Conservation (phyloP, 2,888 invertebrate genomes). For the Patella pellucida region DNA sequence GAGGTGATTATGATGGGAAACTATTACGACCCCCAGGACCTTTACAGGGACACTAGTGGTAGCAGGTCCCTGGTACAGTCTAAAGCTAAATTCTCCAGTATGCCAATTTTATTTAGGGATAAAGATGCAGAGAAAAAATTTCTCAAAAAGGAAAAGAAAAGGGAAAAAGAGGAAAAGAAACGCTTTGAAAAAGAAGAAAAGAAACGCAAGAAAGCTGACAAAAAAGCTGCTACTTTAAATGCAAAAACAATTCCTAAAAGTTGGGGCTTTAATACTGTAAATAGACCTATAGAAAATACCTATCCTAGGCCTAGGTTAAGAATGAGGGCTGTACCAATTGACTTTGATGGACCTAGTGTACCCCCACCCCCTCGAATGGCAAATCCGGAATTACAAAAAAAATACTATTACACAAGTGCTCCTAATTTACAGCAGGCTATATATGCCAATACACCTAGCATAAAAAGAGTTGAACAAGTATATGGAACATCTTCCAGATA, state of each 20-base stretch:
- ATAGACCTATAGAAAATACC: constrained; percentile 48
- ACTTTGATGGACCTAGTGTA: constrained; percentile 46
- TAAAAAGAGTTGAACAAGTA: constrained; percentile 53
- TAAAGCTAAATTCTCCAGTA: constrained; percentile 51
- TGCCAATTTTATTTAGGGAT: constrained; percentile 53
- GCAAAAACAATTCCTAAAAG: constrained; percentile 50
- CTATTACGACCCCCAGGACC: constrained; percentile 26
- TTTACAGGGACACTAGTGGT: constrained; percentile 37
- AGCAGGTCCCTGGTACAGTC: constrained; percentile 43
- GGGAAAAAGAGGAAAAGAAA: constrained; percentile 54
- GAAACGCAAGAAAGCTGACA: constrained; percentile 51
- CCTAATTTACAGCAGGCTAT: constrained; percentile 12
- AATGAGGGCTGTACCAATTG: constrained; percentile 54
- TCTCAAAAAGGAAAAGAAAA: constrained; percentile 55
- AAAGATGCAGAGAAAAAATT: constrained; percentile 49
- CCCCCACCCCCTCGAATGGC: constrained; percentile 36
- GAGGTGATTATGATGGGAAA: constrained; percentile 45
- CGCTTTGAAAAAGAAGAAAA: constrained; percentile 56
- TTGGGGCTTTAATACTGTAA: constrained; percentile 43
- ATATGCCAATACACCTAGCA: constrained; percentile 54
- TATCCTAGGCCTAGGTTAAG: constrained; percentile 48
- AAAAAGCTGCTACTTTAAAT: constrained; percentile 42
- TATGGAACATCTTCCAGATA: constrained; percentile 49
- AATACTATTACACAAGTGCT: neutral
- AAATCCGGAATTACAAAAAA: neutral